Evolutionary conservation across 1,140 invertebrate species (phyloP), one percentile per base, ranked within the genome.

Genomic region (Ctenoplectra terminalis): DNA sequence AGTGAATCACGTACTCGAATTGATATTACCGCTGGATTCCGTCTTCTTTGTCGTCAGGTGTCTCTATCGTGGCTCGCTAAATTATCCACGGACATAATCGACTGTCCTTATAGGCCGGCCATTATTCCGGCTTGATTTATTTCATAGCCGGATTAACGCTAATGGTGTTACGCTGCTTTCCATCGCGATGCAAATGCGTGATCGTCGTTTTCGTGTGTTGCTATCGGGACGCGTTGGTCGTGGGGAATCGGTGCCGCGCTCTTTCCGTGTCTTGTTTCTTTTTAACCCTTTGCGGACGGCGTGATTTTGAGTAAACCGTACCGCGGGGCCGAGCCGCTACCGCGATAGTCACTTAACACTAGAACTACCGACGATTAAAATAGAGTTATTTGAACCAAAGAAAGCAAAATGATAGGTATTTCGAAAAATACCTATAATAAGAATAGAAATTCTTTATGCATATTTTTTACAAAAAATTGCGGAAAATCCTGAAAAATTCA

Each of bases 1-100:
- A 89, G 85, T 91, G 92, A 92, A 90, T 91, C 88, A 91, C 88
- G 83, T 89, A 87, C 85, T 90, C 84, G 82, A 92, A 92, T 92
- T 92, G 90, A 91, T 91, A 92, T 88, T 83, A 84, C 83, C 64
- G 50, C 81, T 43, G 77, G 77, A 75, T 71, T 73, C 54, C 52
- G 77, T 56, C 71, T 81, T 81, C 71, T 74, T 64, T 72, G 79
- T 74, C 79, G 72, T 81, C 79, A 81, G 79, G 79, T 81, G 79
- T 81, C 79, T 76, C 80, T 73, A 76, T 81, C 80, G 15, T 26
- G 31, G 15, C 48, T 46, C 46, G 60, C 71, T 73, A 76, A 81
- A 81, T 81, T 81, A 76, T 81, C 29, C 71, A 50, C 70, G 15
- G 73, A 69, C 80, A 69, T 81, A 81, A 81, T 81, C 80, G 80